Conservation (phyloP, 1,140 invertebrate species). For the Hyles vespertilio region DNA sequence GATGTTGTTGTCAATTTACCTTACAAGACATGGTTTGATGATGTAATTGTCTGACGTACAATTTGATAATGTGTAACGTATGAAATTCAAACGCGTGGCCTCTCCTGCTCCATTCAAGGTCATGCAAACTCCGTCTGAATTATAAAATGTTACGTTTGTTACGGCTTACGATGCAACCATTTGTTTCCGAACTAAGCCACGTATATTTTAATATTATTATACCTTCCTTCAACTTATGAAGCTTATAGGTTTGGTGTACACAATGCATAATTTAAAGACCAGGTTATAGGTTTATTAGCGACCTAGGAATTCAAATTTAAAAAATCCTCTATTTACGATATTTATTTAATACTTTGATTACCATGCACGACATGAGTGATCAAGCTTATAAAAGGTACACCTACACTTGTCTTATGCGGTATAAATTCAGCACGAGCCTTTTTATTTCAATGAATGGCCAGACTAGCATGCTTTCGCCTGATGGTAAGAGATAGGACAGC, state of each 20-base stretch:
- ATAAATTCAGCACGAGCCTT: too few species aligned
- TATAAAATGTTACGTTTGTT: constrained; percentile 28
- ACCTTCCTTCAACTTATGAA: too few species aligned
- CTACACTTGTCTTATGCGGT: too few species aligned
- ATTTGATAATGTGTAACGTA: constrained; percentile 38
- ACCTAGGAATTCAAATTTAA: too few species aligned
- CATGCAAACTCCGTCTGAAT: constrained; percentile 30
- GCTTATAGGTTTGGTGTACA: neutral
- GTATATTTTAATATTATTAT: neutral
- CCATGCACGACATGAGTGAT: too few species aligned
- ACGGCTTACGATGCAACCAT: constrained; percentile 2
- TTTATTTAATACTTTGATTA: too few species aligned
- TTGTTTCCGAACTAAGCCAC: constrained; percentile 4
- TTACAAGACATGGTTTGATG: constrained; percentile 19
- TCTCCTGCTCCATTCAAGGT: constrained; percentile 44
- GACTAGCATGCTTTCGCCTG: too few species aligned
- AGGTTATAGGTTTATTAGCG: neutral
- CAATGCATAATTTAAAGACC: neutral
- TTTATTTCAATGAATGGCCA: too few species aligned
- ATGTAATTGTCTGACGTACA: constrained; percentile 40
- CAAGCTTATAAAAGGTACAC: too few species aligned
- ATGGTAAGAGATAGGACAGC: too few species aligned
- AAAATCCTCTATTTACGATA: too few species aligned
- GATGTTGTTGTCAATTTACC: constrained; percentile 16
- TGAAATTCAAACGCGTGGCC: constrained; percentile 41